Evolutionary conservation across 2,797 vertebrate genomes (phyloP).

Genomic region (Platalea minor): DNA sequence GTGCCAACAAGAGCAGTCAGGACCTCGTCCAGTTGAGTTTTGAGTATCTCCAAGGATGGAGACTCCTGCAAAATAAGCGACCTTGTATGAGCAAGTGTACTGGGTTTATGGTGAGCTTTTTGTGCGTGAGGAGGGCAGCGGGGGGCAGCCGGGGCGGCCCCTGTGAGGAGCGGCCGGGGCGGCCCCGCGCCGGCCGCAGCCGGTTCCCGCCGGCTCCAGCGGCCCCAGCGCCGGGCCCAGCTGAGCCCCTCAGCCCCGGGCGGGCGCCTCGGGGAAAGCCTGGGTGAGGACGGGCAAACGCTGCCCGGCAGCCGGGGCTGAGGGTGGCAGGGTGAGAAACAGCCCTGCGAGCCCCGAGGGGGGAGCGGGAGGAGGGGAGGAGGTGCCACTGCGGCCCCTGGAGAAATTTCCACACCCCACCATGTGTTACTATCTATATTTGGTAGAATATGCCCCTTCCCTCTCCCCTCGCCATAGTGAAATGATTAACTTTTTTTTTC

Average conservation of each 20-base stretch:
- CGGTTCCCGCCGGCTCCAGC: fast-evolving
- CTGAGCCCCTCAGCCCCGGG: background rate
- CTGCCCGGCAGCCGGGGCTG: background rate
- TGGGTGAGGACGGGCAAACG: background rate
- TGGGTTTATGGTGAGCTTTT: background rate
- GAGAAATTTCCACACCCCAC: background rate
- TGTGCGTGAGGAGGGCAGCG: fast-evolving
- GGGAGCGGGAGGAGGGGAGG: background rate
- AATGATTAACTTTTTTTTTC: background rate
- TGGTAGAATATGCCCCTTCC: background rate
- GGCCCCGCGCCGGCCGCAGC: fast-evolving
- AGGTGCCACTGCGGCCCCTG: fast-evolving
- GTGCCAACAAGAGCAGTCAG: too few relatives aligned
- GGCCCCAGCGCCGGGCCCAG: background rate
- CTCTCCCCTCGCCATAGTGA: background rate
- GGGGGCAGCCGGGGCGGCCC: fast-evolving
- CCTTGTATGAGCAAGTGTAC: background rate
- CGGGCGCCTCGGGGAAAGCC: background rate
- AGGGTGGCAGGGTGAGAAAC: background rate
- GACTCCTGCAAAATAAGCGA: background rate
- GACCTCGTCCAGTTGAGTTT: fast-evolving
- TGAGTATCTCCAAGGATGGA: background rate
- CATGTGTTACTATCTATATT: fast-evolving
- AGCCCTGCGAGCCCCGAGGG: background rate
- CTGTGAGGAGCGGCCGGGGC: too few relatives aligned